Conservation (phyloP, 2,888 invertebrate genomes). For the Eremobia ochroleuca region DNA sequence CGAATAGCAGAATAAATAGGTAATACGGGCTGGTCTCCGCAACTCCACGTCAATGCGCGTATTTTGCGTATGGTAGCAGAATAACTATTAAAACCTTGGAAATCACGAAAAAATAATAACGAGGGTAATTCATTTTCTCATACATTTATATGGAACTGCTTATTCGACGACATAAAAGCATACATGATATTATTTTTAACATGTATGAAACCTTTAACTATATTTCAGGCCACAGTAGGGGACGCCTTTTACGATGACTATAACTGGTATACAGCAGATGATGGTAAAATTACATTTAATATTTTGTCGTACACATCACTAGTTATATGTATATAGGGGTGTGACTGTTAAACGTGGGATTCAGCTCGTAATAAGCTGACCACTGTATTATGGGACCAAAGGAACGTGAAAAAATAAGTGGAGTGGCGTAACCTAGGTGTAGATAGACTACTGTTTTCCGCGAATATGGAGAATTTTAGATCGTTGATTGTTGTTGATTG, state of each 20-base stretch:
- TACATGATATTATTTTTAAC: not conserved
- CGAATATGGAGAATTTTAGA: too few species aligned
- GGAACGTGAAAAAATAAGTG: not conserved
- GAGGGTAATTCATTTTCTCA: too few species aligned
- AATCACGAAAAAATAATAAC: too few species aligned
- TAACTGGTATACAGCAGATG: constrained; percentile 4
- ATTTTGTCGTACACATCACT: not conserved
- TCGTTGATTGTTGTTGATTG: too few species aligned
- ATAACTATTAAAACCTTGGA: too few species aligned
- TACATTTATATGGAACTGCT: too few species aligned
- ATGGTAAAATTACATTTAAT: constrained; percentile 30
- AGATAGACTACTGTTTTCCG: not conserved
- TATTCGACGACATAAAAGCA: too few species aligned
- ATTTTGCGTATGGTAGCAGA: too few species aligned
- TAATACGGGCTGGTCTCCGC: too few species aligned
- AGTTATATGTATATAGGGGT: not conserved
- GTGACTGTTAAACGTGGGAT: not conserved
- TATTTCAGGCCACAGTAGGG: constrained; percentile 44
- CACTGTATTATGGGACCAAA: not conserved
- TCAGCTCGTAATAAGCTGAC: not conserved
- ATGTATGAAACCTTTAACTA: not conserved
- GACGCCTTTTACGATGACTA: constrained; percentile 44
- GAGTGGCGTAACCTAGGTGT: not conserved
- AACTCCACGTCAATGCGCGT: too few species aligned
- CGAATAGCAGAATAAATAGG: too few species aligned